Evolutionary conservation across 2,888 invertebrate genomes (phyloP), one percentile per base, ranked within the genome.

Genomic region (Phytoseiulus persimilis): DNA sequence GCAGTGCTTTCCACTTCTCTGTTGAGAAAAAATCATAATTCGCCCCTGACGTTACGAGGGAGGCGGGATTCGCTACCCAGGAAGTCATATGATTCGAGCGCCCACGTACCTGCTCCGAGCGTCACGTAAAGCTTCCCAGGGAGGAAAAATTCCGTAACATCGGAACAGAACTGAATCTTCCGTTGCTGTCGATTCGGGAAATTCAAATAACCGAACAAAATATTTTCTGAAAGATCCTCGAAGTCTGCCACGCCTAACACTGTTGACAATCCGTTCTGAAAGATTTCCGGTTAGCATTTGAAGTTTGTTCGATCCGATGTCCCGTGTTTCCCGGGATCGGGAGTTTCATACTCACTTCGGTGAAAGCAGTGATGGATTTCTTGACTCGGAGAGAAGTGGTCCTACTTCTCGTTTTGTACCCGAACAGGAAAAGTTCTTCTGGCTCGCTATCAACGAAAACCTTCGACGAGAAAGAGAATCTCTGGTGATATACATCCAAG

Each of bases 251-350:
- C 18, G 28, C 87, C 87, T 33, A 87, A 6, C n/a, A 87, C 87
- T 11, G 87, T 39, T n/a, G 87, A 87, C n/a, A 87, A n/a, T 33
- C 87, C 87, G 87, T 87, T 87, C 87, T 87, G 87, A 5, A 33
- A 87, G 28, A 87, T 2, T 18, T 14, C 31, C 83, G 5, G 6
- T 31, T 39, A 3, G 39, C 3, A 39, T 39, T 39, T 39, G 39
- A 39, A 9, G 39, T 9, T 39, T 39, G 39, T n/a, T n/a, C n/a
- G 46, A 46, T 46, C 46, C 46, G 46, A 6, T 46, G 9, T 46
- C 14, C 9, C 14, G 46, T 11, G 18, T 65, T 28, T 65, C 18
- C 1, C 1, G 23, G 18, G 28, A 23, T 2, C 1, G 14, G 18
- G 28, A 65, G 65, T 3, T 11, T 1, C 0, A n/a, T 6, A 87